These are phyloP conservation scores for Athalia cordata DNA, from an alignment of 2,888 invertebrate genomes.

Conservation along the genomic window DNA sequence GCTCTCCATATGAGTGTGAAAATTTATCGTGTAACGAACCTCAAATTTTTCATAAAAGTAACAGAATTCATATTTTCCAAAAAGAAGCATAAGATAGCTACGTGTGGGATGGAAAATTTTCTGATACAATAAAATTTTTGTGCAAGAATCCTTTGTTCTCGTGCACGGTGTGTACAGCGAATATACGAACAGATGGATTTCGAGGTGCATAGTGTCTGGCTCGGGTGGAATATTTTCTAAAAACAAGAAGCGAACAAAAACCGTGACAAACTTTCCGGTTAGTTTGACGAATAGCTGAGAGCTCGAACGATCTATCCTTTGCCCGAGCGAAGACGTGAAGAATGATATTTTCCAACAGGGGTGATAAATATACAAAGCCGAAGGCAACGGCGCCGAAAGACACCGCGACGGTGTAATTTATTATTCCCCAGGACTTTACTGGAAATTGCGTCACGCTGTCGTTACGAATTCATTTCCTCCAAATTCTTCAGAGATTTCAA, in stretches of 20 bases:
- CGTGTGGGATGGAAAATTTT: too few species aligned
- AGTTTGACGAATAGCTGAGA: constrained; percentile 61
- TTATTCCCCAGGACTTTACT: constrained; percentile 57
- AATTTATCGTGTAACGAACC: too few species aligned
- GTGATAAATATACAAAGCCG: constrained; percentile 56
- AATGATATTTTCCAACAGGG: constrained; percentile 59
- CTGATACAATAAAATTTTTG: too few species aligned
- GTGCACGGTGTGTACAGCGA: background rate
- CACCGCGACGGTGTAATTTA: constrained; percentile 58
- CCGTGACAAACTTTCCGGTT: constrained; percentile 59
- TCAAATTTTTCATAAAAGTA: too few species aligned
- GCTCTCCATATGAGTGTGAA: too few species aligned
- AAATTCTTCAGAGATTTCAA: constrained; percentile 39
- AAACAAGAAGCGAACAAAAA: constrained; percentile 51
- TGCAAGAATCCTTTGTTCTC: background rate
- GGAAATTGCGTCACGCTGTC: constrained; percentile 41
- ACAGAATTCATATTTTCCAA: too few species aligned
- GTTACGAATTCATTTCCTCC: constrained; percentile 44
- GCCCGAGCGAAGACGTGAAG: constrained; percentile 52
- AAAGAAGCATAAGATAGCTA: too few species aligned
- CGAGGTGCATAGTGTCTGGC: background rate
- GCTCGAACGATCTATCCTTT: constrained; percentile 37
- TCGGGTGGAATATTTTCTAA: constrained; percentile 52
- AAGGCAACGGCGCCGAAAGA: constrained; percentile 43
- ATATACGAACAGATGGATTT: background rate